Conservation (phyloP, 2,888 invertebrate genomes). For the Charanyca ferruginea region DNA sequence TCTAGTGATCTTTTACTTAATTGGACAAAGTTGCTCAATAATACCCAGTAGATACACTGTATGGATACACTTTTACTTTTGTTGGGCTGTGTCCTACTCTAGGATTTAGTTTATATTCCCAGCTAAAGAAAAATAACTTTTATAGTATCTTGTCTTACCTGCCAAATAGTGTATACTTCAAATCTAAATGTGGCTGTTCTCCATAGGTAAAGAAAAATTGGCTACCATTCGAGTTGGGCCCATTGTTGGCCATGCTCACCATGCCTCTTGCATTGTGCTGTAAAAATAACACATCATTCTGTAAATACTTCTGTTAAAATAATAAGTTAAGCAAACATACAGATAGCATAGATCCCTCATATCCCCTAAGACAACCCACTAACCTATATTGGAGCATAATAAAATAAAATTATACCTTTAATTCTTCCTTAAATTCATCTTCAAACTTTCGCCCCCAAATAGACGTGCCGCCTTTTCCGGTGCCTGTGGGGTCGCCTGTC, state of each 20-base stretch:
- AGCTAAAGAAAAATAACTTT: not conserved
- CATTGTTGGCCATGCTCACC: conserved; percentile 99
- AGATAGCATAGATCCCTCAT: not conserved
- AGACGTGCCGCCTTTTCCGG: conserved; percentile 98
- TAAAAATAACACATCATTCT: conserved; percentile 52
- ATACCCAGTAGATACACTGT: too few relatives aligned
- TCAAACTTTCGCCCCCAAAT: conserved; percentile 99
- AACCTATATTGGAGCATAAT: too few relatives aligned
- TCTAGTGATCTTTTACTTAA: too few relatives aligned
- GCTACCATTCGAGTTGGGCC: conserved; percentile 99
- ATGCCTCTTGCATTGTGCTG: conserved; percentile 97
- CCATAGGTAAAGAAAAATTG: conserved; percentile 99
- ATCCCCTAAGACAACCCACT: too few relatives aligned
- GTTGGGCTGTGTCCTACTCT: not conserved
- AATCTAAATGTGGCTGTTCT: conserved; percentile 98
- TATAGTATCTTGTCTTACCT: conserved; percentile 91
- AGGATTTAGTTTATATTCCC: not conserved
- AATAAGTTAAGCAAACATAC: not conserved
- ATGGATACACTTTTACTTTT: not conserved
- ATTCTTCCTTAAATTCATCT: conserved; percentile 98
- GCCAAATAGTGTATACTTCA: conserved; percentile 99
- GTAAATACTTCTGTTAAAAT: not conserved
- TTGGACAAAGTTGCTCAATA: too few relatives aligned
- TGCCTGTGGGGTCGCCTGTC: conserved; percentile 96
- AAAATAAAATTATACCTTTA: conserved; percentile 93